Percentiles rank a stretch among this genome's conserved stretches.
Conservation (phyloP, 2,888 invertebrate genomes). For the Phlogophora meticulosa region DNA sequence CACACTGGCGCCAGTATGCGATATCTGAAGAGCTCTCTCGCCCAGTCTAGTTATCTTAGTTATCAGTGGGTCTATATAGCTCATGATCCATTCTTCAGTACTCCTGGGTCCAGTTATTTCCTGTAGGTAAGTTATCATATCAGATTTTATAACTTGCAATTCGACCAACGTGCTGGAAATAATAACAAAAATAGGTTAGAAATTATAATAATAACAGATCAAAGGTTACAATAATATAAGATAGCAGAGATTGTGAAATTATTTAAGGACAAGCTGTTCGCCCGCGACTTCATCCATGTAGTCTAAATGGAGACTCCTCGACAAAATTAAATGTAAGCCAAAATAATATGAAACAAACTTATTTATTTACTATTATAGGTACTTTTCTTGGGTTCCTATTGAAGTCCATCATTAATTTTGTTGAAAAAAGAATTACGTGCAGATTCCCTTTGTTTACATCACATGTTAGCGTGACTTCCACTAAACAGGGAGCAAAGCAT, state of each 20-base stretch:
- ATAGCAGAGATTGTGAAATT: background rate
- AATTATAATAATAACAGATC: background rate
- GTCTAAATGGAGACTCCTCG: too few species aligned
- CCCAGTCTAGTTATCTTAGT: conserved; percentile 80
- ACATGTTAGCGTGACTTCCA: too few species aligned
- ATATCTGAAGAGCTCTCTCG: conserved; percentile 58
- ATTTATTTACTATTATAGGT: too few species aligned
- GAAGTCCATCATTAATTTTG: too few species aligned
- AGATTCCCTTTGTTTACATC: too few species aligned
- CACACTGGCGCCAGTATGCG: conserved; percentile 62
- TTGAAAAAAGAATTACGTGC: too few species aligned
- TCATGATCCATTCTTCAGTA: conserved; percentile 92
- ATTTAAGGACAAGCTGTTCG: background rate
- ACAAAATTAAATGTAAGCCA: too few species aligned
- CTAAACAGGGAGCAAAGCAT: too few species aligned
- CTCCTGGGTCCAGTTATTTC: conserved; percentile 91
- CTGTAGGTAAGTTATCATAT: conserved; percentile 88
- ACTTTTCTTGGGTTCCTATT: too few species aligned
- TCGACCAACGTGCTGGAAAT: conserved; percentile 59
- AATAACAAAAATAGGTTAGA: background rate
- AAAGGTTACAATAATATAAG: background rate
- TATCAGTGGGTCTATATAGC: conserved; percentile 88
- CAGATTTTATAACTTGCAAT: conserved; percentile 85
- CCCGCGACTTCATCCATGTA: too few species aligned
- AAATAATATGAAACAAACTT: too few species aligned